Base-by-base conservation (phyloP, 2,113 vertebrate species). In the Ptilonorhynchus violaceus region DNA sequence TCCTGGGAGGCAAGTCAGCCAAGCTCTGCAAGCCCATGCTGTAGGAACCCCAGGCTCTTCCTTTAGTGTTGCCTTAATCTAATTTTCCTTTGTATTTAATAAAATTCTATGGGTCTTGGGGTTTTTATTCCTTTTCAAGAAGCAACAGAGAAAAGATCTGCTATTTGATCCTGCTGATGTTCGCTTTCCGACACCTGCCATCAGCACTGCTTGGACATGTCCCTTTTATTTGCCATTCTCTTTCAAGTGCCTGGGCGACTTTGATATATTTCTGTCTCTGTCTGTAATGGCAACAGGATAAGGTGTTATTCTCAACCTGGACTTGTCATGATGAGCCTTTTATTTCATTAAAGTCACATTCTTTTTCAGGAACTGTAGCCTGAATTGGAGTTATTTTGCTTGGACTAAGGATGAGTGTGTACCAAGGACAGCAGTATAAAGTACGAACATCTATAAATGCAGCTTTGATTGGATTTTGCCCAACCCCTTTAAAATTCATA, bases 211-310 rank as follows among this genome's bases (percentile, higher is more conserved):
- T 97, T 97, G 98, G 98, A 98, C 98, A 98, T 67, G 62, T 98
- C 97, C 96, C 94, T 98, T 98, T 98, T 98, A 98, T 98, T 98
- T 98, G 94, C 95, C 94, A 98, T 98, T 98, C 98, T 97, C 97
- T 98, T 98, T 98, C 96, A 98, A 98, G 98, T 98, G 96, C 96
- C 69, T 90, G 88, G 85, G 96, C 27, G 8, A 97, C 98, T 98
- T 98, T 98, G 98, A 98, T 98, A 98, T 98, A 97, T 97, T 98
- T 98, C 97, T 94, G 68, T 98, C 97, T 98, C 96, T 97, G 85
- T 97, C 97, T 98, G 97, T 98, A 98, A 97, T 97, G 97, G 98
- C 97, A 97, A 97, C 89, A 96, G 97, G 97, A 93, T 88, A 97
- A 97, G 90, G 89, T 98, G 97, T 97, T 97, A 96, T 98, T 98